Percentiles rank a stretch among this genome's conserved stretches.
Conservation (phyloP, 2,113 vertebrate genomes). For the Galeopterus variegatus region DNA sequence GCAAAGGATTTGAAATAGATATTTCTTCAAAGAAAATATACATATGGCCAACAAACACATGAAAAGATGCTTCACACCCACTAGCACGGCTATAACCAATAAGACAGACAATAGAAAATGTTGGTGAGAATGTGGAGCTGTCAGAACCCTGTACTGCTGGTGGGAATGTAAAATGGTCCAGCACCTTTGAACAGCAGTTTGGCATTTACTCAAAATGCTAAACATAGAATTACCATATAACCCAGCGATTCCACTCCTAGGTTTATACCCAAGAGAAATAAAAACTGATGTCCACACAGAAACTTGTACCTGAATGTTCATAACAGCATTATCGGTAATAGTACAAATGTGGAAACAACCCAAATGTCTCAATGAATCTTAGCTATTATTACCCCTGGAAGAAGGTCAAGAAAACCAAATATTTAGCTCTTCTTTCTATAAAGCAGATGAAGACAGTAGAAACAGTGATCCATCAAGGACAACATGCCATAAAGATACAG, state of each 20-base stretch:
- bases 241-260: neutral
- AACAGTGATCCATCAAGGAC: neutral
- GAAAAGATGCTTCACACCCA: neutral
- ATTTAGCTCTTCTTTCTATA: too few species aligned
- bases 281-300: neutral
- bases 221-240: neutral
- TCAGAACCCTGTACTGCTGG: neutral
- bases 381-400: neutral
- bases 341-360: neutral
- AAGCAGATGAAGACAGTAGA: neutral
- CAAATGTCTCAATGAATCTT: neutral
- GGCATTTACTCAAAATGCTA: neutral
- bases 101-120: neutral
- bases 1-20: neutral
- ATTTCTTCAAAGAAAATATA: neutral
- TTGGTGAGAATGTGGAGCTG: neutral
- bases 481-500: neutral
- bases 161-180: neutral
- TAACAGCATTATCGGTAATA: neutral
- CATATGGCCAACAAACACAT: neutral
- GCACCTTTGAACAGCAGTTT: neutral
- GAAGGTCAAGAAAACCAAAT: neutral
- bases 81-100: neutral
- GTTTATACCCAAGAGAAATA: neutral
- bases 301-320: neutral